Base-by-base conservation (phyloP, 2,797 vertebrate species). In the Antrozous pallidus region DNA sequence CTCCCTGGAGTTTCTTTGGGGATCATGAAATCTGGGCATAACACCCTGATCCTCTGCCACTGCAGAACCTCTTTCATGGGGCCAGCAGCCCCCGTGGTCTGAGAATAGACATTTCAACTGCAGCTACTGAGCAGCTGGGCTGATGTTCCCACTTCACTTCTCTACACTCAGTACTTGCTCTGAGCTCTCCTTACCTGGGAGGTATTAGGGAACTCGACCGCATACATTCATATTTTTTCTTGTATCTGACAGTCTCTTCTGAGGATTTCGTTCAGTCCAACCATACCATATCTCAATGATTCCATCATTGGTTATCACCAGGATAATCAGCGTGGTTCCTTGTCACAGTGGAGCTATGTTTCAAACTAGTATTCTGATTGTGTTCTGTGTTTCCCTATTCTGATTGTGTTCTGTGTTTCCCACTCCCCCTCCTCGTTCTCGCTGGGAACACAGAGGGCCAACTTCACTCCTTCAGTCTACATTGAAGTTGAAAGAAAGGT, bases 21-120 rank as follows among this genome's bases (percentile, higher is more conserved):
- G n/a, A n/a, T n/a, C n/a, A n/a, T n/a, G n/a, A n/a, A n/a, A n/a
- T n/a, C n/a, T n/a, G n/a, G n/a, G n/a, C n/a, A n/a, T n/a, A n/a
- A n/a, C n/a, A n/a, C n/a, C 56, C 74, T 24, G 26, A 49, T 88
- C 40, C 26, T 86, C 81, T 75, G 38, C 56, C 20, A 67, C 7
- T n/a, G 38, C 14, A 88, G 78, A 82, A 83, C n/a, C 49, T 93
- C 47, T 96, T 75, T 85, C 88, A 95, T 88, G 71, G 16, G 31
- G 5, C 33, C 38, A 87, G 89, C 10, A 74, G 11, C 38, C 67
- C 65, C 81, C 58, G 20, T 24, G 4, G 1, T 58, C 56, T 70
- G 49, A 83, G 33, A 49, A 63, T 12, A 56, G 73, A 94, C 70
- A 63, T 20, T 95, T 86, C 13, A 22, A 20, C n/a, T 94, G 93